These are phyloP conservation scores for Poecilia gillii DNA, from an alignment of 2,797 vertebrate genomes.

Conservation along the genomic window DNA sequence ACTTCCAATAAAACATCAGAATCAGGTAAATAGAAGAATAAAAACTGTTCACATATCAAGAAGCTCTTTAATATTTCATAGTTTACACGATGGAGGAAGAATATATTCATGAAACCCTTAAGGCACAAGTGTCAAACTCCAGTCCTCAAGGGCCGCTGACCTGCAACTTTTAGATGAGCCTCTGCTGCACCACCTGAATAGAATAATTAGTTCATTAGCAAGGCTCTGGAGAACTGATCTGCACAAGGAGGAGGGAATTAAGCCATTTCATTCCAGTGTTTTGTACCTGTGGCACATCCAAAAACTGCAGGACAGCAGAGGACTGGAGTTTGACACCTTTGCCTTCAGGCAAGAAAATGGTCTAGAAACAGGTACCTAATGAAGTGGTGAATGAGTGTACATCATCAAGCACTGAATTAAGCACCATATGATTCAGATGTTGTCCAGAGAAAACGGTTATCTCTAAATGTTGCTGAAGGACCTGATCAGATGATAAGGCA, in stretches of 20 bases:
- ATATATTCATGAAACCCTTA: too few relatives aligned
- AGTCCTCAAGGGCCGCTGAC: too few relatives aligned
- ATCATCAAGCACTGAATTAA: background rate
- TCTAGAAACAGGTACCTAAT: too few relatives aligned
- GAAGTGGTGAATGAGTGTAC: background rate
- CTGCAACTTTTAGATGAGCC: too few relatives aligned
- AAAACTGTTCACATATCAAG: background rate
- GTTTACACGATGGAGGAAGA: background rate
- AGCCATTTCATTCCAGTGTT: too few relatives aligned
- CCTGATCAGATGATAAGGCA: background rate
- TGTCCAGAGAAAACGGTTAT: background rate
- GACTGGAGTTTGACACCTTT: background rate
- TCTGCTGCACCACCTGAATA: too few relatives aligned
- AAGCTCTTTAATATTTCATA: background rate
- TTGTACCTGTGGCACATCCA: too few relatives aligned
- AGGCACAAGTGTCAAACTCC: background rate
- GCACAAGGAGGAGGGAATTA: too few relatives aligned
- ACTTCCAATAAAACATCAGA: background rate
- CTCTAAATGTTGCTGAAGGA: background rate
- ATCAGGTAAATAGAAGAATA: conserved; percentile 39
- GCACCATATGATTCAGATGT: background rate
- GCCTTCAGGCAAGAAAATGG: background rate
- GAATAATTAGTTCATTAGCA: too few relatives aligned
- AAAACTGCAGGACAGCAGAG: too few relatives aligned
- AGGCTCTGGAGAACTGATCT: too few relatives aligned